phyloP scores from a whole-genome alignment of 2,797 vertebrate species.

The Pipistrellus nathusii region DNA sequence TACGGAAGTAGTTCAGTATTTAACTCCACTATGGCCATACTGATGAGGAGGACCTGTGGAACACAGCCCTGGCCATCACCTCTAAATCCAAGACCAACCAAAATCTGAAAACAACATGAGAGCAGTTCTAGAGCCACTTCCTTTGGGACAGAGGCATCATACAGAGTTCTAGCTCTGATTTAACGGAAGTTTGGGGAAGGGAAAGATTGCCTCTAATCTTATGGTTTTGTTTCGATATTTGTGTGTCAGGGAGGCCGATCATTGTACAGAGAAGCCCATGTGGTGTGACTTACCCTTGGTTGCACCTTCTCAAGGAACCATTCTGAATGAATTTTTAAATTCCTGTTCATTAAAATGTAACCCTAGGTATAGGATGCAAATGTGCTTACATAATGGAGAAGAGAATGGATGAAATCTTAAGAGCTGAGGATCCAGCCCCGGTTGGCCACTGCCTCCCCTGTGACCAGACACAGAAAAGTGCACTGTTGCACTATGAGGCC shows the following conservation, averaged over 20 bases:
- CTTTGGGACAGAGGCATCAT: slow-evolving; percentile 76
- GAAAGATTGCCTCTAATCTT: slow-evolving; percentile 81
- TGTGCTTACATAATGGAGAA: neutral
- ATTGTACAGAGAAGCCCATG: neutral
- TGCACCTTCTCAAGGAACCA: neutral
- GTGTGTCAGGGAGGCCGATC: slow-evolving; percentile 5
- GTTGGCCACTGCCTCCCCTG: neutral
- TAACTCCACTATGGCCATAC: neutral
- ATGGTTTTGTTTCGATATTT: slow-evolving; percentile 89
- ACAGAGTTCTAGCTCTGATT: slow-evolving; percentile 73
- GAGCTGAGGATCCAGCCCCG: neutral
- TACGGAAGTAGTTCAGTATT: neutral
- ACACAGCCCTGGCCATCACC: neutral
- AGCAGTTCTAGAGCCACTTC: slow-evolving; percentile 80
- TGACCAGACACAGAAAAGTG: neutral
- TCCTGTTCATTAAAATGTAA: slow-evolving; percentile 1
- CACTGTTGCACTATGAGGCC: neutral
- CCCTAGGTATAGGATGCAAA: neutral
- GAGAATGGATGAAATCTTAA: neutral
- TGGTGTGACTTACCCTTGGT: neutral
- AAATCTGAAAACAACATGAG: slow-evolving; percentile 78
- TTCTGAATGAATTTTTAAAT: neutral
- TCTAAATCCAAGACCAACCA: slow-evolving; percentile 62
- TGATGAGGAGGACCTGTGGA: neutral
- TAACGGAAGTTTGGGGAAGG: slow-evolving; percentile 58